phyloP scores from a whole-genome alignment of 1,140 invertebrate genomes.

The Lucilia cuprina region DNA sequence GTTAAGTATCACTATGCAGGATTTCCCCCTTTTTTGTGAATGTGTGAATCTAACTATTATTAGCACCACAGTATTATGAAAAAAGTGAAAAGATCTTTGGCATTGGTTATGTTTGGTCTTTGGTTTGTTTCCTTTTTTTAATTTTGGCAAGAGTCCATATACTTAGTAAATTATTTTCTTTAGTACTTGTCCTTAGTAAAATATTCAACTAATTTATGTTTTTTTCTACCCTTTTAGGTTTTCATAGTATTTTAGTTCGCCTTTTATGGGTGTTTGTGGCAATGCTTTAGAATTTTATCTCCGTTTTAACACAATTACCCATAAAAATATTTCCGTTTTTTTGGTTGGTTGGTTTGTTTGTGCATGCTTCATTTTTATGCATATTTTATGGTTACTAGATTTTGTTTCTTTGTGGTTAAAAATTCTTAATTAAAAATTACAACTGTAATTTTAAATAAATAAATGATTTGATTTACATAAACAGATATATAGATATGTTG shows the following conservation, averaged over 20 bases:
- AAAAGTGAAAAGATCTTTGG: neutral
- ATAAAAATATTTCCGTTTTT: neutral
- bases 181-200: neutral
- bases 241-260: neutral
- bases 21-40: neutral
- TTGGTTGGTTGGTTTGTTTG: neutral
- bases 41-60: neutral
- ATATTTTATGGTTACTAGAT: neutral
- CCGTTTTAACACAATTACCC: neutral
- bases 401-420: neutral
- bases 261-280: neutral
- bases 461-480: neutral
- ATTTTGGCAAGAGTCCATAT: neutral
- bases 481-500: no score
- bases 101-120: neutral
- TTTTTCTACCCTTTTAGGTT: neutral
- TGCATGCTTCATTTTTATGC: neutral
- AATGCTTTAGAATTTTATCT: neutral
- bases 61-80: neutral
- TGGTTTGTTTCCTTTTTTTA: neutral
- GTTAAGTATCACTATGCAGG: neutral
- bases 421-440: neutral
- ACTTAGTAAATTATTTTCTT: neutral
- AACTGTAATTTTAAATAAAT: neutral
- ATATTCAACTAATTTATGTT: neutral